A percentile compares a stretch with the other conserved stretches of the same genome.
phyloP scores from a whole-genome alignment of 2,113 vertebrate species.

The Leucopsar rothschildi region DNA sequence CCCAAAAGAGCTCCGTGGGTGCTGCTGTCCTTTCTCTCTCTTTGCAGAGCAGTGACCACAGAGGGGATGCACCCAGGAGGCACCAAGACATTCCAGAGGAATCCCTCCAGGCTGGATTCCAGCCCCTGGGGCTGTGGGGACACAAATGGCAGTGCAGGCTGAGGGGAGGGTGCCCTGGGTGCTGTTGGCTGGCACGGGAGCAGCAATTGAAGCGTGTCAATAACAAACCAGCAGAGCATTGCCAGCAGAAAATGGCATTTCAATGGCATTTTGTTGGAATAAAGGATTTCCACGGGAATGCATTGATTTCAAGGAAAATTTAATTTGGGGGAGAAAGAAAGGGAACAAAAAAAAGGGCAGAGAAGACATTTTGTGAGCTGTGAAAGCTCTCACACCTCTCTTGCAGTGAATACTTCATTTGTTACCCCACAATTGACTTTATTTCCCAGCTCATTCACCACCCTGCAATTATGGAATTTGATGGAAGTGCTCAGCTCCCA shows the following conservation, averaged over 20 bases:
- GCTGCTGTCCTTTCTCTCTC: too few species aligned
- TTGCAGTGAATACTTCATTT: background rate
- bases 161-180: background rate
- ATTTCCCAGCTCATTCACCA: constrained; percentile 29
- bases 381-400: constrained; percentile 3
- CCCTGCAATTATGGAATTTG: background rate
- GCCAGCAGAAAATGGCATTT: constrained; percentile 45
- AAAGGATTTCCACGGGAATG: constrained; percentile 47
- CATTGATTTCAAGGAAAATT: constrained; percentile 53
- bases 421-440: constrained; percentile 17
- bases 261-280: background rate
- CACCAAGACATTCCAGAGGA: background rate
- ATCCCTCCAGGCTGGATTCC: background rate
- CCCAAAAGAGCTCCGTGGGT: too few species aligned
- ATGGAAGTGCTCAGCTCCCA: background rate
- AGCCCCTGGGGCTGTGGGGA: background rate
- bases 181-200: background rate
- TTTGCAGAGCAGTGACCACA: too few species aligned
- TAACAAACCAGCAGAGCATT: background rate
- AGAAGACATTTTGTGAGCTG: constrained; percentile 13
- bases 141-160: background rate
- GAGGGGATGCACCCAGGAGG: background rate
- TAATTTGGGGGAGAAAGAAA: background rate
- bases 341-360: background rate
- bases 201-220: background rate